Evolutionary conservation across 2,797 vertebrate species (phyloP), one percentile per base, ranked within the genome.

Genomic region (Smutsia gigantea): DNA sequence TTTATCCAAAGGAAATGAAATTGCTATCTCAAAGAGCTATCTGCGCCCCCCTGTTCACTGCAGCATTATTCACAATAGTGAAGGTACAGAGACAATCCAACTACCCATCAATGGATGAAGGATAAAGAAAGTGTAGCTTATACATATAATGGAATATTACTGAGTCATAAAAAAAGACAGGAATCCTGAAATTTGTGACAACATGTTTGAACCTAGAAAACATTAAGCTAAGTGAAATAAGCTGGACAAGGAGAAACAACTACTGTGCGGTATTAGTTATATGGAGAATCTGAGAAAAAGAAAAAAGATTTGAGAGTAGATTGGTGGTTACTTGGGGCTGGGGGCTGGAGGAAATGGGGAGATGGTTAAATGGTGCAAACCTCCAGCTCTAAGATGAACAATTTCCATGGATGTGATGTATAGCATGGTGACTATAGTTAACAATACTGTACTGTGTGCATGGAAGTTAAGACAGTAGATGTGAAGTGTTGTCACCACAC

Each of bases 371-470:
- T 5, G 17, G 84, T 3, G 2, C 7, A 21, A 15, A 29, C 14
- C 17, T 59, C 39, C 46, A 2, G 15, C 17, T 59, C 3, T 4
- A 15, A 21, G 23, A 15, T 5, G 55, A 29, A 7, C 4, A 37
- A 23, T 46, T 46, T 46, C 46, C 46, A 11, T 46, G 46, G 46
- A 11, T 11, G 1, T 46, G 2, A 64, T 2, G 29, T 0, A 5
- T 37, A 21, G 85, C 31, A 0, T 3, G 8, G 13, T 7, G 77
- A 6, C 17, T 1, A 0, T 3, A 0, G 57, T 18, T 46, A 8
- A 55, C 14, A 0, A 2, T 12, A 7, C 59, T 0, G 17, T 9
- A 3, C 14, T 5, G 5, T 4, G 13, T 2, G 42, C 29, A 8
- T 55, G 34, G 4, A 55, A 25, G 91, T 4, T 4, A 0, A 17